Evolutionary conservation across 64 coral and sea anemone genomes (phyloP), one percentile per base, ranked within the genome.

Genomic region (Astreopora myriophthalma): DNA sequence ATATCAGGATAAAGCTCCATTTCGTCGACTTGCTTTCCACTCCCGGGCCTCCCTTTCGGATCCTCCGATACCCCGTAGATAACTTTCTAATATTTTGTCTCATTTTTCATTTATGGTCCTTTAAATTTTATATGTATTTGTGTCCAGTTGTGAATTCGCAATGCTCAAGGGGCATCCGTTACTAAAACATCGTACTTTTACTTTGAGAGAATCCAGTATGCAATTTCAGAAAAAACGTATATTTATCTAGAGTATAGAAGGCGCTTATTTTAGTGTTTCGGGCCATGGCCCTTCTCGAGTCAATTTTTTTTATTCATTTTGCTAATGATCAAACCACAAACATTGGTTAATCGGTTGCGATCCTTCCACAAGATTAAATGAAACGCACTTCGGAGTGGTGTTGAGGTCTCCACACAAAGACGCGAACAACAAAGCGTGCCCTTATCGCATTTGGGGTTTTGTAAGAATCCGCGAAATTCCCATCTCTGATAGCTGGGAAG

Each of bases 341-440:
- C 57, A 38, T 60, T 64, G 55, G 58, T 83, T 83, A 83, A 64
- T 64, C 55, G 79, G n/a, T 20, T 61, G 16, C 34, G 32, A 83
- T 83, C 79, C 58, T 64, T 83, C 79, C 79, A 57, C 58, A 61
- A 83, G 52, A 83, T 83, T 83, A 61, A 83, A 24, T n/a, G 12
- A 64, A 29, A 34, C 20, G 10, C 79, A 83, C 48, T 83, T 65
- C 61, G 22, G 29, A 64, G 22, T 32, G 64, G 27, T 65, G 20
- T 23, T 60, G 35, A 64, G 19, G 31, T 60, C 22, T 34, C 34
- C 79, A 83, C 79, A 22, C 44, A 80, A 34, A 33, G 27, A 52
- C 20, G 24, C 9, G n/a, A 19, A 20, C 33, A 37, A 83, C 79
- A 64, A 83, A 64, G 57, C 58, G 57, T 34, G 13, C 35, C 38